Evolutionary conservation across 2,797 vertebrate species (phyloP).

Genomic region (Anas acuta): DNA sequence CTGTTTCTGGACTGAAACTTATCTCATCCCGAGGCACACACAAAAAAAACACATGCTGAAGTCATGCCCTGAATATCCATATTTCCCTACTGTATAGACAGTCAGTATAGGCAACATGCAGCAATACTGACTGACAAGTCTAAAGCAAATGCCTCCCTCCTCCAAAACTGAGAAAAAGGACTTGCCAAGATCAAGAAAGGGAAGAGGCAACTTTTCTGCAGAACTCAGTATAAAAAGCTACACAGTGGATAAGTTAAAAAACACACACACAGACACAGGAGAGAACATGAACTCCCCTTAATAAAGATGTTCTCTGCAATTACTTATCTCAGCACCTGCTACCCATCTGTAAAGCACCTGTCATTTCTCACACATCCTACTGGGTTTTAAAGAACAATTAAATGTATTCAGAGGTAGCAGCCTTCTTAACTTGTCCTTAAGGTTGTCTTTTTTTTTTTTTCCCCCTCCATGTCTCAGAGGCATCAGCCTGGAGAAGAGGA

Average conservation of each 20-base stretch:
- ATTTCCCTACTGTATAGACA: background rate
- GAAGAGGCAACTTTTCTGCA: background rate
- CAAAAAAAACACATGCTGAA: background rate
- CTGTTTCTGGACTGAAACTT: background rate
- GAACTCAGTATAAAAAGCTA: background rate
- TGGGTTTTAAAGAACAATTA: background rate
- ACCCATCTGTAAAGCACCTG: background rate
- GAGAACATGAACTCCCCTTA: background rate
- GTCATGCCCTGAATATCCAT: background rate
- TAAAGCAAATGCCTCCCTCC: background rate
- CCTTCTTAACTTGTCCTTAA: background rate
- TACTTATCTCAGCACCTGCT: background rate
- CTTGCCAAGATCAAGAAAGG: background rate
- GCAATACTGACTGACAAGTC: background rate
- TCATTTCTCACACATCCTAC: background rate
- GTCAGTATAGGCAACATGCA: background rate
- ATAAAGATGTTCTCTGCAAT: background rate
- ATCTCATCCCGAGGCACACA: background rate
- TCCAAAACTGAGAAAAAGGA: background rate
- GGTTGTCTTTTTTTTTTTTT: background rate
- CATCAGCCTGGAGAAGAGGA: too few species aligned
- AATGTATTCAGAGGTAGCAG: background rate
- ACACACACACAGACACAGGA: background rate
- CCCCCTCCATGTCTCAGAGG: background rate
- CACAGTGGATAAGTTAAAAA: background rate